phyloP scores from a whole-genome alignment of 2,797 vertebrate genomes.

The Decapterus maruadsi region DNA sequence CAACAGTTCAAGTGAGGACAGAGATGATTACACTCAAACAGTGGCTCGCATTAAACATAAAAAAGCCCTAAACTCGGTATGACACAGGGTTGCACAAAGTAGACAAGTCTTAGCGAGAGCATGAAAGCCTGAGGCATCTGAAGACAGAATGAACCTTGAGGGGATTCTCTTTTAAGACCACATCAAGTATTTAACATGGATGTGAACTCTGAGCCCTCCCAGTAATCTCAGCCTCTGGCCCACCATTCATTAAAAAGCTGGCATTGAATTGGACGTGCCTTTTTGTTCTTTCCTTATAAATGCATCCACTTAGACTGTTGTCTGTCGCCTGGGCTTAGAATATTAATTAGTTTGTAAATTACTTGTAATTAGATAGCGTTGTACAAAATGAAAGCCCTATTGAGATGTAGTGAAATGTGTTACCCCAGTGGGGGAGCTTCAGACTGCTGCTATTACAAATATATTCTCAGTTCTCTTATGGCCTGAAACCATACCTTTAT shows the following conservation, averaged over 20 bases:
- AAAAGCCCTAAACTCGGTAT: conserved; percentile 22
- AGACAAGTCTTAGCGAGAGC: conserved; percentile 12
- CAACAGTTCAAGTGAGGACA: conserved; percentile 18
- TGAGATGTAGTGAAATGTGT: conserved; percentile 29
- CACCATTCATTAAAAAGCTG: conserved; percentile 53
- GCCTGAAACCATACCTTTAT: conserved; percentile 25
- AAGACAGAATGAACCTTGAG: conserved; percentile 49
- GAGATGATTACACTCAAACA: conserved; percentile 14
- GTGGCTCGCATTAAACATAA: conserved; percentile 15
- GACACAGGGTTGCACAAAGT: conserved; percentile 19
- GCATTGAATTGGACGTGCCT: conserved; percentile 24
- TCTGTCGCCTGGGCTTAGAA: conserved; percentile 39
- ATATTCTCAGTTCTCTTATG: conserved; percentile 14
- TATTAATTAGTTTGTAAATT: conserved; percentile 53
- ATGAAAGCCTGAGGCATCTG: conserved; percentile 49
- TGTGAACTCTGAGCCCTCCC: conserved; percentile 56
- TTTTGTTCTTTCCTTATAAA: conserved; percentile 63
- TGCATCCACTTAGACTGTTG: conserved; percentile 31
- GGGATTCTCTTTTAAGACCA: conserved; percentile 64
- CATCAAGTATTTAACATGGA: conserved; percentile 71
- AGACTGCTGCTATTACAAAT: conserved; percentile 26
- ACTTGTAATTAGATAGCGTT: conserved; percentile 27
- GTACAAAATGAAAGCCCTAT: conserved; percentile 28
- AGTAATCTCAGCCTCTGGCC: conserved; percentile 60
- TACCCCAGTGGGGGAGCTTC: conserved; percentile 9